Evolutionary conservation across 2,113 vertebrate species (phyloP).

Genomic region (Emydura subglobosa): DNA sequence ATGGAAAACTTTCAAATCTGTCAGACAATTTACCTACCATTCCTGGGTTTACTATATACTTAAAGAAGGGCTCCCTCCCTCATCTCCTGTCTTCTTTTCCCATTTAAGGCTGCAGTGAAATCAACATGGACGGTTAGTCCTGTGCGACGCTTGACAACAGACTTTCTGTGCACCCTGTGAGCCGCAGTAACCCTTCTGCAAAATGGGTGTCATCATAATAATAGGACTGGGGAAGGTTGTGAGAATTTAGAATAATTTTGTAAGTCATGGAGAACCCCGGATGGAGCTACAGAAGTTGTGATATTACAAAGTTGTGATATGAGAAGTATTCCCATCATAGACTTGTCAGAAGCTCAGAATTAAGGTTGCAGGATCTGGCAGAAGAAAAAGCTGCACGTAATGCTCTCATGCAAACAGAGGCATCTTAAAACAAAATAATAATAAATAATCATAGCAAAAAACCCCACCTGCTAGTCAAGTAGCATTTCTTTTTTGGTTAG

Average conservation of each 20-base stretch:
- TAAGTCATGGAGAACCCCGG: not conserved
- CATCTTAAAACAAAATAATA: not conserved
- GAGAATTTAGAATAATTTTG: not conserved
- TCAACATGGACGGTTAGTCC: not conserved
- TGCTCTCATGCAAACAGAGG: not conserved
- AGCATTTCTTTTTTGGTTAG: not conserved
- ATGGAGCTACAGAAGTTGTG: not conserved
- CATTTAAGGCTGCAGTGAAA: not conserved
- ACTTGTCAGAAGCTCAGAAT: not conserved
- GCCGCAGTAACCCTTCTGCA: not conserved
- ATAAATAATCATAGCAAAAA: not conserved
- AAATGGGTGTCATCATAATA: not conserved
- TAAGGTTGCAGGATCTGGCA: not conserved
- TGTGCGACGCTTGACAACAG: not conserved
- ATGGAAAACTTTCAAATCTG: not conserved
- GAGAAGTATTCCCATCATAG: not conserved
- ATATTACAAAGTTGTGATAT: not conserved
- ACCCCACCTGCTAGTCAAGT: not conserved
- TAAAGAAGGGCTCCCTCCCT: not conserved
- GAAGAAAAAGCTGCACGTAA: not conserved
- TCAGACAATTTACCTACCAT: not conserved
- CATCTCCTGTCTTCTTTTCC: not conserved
- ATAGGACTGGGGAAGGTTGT: not conserved
- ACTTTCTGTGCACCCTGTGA: not conserved
- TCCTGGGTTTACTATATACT: not conserved